phyloP scores from a whole-genome alignment of 2,888 invertebrate genomes.

The Heteromyza rotundicornis region DNA sequence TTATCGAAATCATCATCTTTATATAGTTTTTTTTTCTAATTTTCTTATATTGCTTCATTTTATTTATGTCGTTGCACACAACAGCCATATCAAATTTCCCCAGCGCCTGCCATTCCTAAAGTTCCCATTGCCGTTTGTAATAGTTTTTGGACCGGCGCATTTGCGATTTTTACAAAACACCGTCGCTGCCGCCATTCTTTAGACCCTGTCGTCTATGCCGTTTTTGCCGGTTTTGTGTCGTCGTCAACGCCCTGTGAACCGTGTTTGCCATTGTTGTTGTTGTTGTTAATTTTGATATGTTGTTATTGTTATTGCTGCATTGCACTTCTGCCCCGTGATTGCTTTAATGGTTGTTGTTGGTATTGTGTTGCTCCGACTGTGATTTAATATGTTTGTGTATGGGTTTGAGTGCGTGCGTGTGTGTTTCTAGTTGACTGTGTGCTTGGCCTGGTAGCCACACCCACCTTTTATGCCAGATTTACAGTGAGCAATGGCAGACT shows the following conservation, averaged over 20 bases:
- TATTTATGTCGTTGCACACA: not conserved
- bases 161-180: not conserved
- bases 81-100: not conserved
- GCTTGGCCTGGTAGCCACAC: slow-evolving; percentile 36
- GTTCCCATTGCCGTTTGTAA: not conserved
- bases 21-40: not conserved
- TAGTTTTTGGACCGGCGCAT: not conserved
- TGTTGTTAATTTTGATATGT: slow-evolving; percentile 39
- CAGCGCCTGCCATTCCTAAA: not conserved
- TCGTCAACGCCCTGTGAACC: slow-evolving; percentile 3
- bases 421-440: slow-evolving; percentile 12
- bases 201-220: not conserved
- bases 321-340: slow-evolving; percentile 37
- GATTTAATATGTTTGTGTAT: slow-evolving; percentile 17
- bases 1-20: too few relatives aligned
- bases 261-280: slow-evolving; percentile 32
- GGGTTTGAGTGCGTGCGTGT: not conserved
- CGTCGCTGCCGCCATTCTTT: not conserved
- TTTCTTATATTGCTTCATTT: not conserved
- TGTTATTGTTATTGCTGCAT: slow-evolving; percentile 35
- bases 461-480: slow-evolving; percentile 46
- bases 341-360: slow-evolving; percentile 30
- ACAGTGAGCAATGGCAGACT: slow-evolving; percentile 4
- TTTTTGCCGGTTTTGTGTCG: not conserved
- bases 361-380: too few relatives aligned